Conservation (phyloP, 2,113 vertebrate species). For the Rousettus leschenaultii region DNA sequence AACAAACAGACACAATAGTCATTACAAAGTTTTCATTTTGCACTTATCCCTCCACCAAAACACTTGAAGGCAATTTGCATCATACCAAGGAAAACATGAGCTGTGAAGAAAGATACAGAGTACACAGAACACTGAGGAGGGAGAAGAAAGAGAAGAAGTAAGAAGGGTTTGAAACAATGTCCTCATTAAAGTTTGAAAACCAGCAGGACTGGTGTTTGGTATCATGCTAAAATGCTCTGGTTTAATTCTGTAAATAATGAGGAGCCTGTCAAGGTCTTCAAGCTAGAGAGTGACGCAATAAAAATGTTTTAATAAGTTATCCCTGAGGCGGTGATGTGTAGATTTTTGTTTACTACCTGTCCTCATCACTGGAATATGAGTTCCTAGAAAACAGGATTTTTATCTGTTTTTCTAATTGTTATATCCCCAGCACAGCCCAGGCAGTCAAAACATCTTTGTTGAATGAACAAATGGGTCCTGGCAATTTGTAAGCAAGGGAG, state of each 20-base stretch:
- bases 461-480: neutral
- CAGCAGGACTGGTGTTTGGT: neutral
- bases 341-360: neutral
- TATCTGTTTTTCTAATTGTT: neutral
- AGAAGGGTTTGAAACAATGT: neutral
- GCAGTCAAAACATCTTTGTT: neutral
- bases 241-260: neutral
- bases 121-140: neutral
- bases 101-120: neutral
- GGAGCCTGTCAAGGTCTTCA: neutral
- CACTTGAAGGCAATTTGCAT: slow-evolving; percentile 23
- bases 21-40: slow-evolving; percentile 44
- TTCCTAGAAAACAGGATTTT: neutral
- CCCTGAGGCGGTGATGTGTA: neutral
- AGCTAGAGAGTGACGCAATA: neutral
- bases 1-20: slow-evolving; percentile 4
- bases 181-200: neutral
- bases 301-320: neutral
- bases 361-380: neutral
- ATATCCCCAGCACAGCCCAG: neutral
- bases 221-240: neutral
- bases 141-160: neutral
- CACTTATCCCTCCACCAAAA: slow-evolving; percentile 29
- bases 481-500: neutral
- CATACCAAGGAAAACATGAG: neutral